These are phyloP conservation scores for Phrixothrix hirtus DNA, from an alignment of 2,888 invertebrate species.

Conservation along the genomic window DNA sequence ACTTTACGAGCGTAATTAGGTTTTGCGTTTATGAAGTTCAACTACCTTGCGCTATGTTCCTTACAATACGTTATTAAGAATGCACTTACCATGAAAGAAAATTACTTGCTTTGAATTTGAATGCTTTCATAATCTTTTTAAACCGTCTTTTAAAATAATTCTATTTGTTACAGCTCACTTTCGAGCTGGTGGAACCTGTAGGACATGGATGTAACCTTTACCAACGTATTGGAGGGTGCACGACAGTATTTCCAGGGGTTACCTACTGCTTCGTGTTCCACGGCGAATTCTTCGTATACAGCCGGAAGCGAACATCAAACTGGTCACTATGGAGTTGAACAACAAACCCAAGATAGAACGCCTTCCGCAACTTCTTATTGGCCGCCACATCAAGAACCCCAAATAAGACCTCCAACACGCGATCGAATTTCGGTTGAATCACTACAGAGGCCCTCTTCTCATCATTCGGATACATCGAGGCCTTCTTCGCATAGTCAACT, in stretches of 20 bases:
- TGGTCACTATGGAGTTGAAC: conserved; percentile 20
- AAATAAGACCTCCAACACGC: conserved; percentile 27
- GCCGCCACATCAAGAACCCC: conserved; percentile 30
- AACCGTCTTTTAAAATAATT: too few species aligned
- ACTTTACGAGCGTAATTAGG: conserved; percentile 21
- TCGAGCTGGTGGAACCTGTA: conserved; percentile 46
- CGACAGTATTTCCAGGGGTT: conserved; percentile 83
- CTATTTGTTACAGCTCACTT: conserved; percentile 25
- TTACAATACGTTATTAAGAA: conserved; percentile 10
- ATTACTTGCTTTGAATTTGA: too few species aligned
- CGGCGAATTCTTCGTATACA: conserved; percentile 45
- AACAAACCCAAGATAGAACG: conserved; percentile 23
- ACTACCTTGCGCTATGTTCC: conserved; percentile 13
- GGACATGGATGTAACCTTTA: conserved; percentile 77
- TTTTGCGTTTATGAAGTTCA: conserved; percentile 20
- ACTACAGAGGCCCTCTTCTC: conserved; percentile 20
- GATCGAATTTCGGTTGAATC: too few species aligned
- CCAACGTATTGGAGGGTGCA: conserved; percentile 82
- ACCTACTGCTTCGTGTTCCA: conserved; percentile 60
- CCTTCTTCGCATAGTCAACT: conserved; percentile 28
- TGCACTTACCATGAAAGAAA: conserved; percentile 6
- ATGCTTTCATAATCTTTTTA: not conserved
- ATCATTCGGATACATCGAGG: conserved; percentile 29
- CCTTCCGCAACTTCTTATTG: conserved; percentile 27
- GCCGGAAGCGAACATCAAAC: conserved; percentile 21